These are phyloP conservation scores for Pungitius pungitius DNA, from an alignment of 2,113 vertebrate genomes.

Conservation along the genomic window DNA sequence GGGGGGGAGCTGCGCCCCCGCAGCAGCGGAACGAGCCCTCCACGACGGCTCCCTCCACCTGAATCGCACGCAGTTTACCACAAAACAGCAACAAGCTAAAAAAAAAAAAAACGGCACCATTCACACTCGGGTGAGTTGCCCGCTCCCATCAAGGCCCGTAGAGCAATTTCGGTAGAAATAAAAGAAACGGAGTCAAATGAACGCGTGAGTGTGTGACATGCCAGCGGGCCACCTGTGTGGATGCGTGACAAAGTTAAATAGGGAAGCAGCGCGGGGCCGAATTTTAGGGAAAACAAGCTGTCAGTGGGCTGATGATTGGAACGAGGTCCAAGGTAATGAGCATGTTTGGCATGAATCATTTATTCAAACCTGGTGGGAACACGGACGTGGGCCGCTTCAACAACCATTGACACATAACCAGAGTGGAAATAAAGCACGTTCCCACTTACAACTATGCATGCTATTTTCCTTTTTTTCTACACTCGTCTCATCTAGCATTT, in stretches of 20 bases:
- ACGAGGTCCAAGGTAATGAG: slow-evolving; percentile 23
- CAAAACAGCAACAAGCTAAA: too few species aligned
- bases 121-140: background rate
- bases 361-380: slow-evolving; percentile 21
- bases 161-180: background rate
- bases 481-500: background rate
- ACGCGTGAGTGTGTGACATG: slow-evolving; percentile 42
- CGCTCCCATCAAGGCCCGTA: slow-evolving; percentile 2
- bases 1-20: slow-evolving; percentile 35
- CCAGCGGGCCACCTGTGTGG: slow-evolving; percentile 30
- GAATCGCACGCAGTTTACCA: too few species aligned
- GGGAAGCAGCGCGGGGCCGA: slow-evolving; percentile 31
- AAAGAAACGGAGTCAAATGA: slow-evolving; percentile 17
- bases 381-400: background rate
- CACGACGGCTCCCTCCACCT: too few species aligned
- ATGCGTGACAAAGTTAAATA: slow-evolving; percentile 38
- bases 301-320: slow-evolving; percentile 40
- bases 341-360: slow-evolving; percentile 50
- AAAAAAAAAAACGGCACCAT: too few species aligned
- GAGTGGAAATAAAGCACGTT: slow-evolving; percentile 30
- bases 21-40: slow-evolving; percentile 56
- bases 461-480: background rate
- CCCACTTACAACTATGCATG: slow-evolving; percentile 1
- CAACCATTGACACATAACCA: slow-evolving; percentile 33
- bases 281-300: slow-evolving; percentile 44